Base-by-base conservation (phyloP, 2,113 vertebrate species). In the Redunca redunca region DNA sequence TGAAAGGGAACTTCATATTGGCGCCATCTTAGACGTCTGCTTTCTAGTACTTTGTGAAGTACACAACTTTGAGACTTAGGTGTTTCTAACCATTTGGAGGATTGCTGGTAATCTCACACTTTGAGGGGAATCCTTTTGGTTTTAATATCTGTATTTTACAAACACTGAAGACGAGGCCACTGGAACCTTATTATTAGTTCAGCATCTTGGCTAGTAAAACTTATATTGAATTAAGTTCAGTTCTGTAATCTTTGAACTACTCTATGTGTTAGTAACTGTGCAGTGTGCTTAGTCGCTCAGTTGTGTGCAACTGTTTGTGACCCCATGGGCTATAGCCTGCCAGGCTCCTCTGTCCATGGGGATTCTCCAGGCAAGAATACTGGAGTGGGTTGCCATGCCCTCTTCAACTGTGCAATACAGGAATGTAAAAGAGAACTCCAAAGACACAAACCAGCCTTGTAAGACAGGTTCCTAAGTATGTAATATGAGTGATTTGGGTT, bases 41-140 rank as follows among this genome's bases (percentile, higher is more conserved):
- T 92, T 92, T 88, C 78, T 78, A 82, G 58, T 88, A 83, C 88
- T 67, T 60, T 94, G 43, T 81, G 74, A 62, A 30, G 4, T 58
- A n/a, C 1, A 36, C 60, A 74, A 40, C 36, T 91, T 60, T 83
- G 58, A 87, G 58, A 74, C 71, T 78, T 83, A 30, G 52, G 60
- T 94, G 67, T 96, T 94, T 96, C 83, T 88, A 46, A 46, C 46
- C 74, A 55, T 91, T 88, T 82, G 36, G 30, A 83, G n/a, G 28
- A 83, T 53, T 60, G 58, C 60, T 94, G n/a, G n/a, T 92, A 62
- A 94, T 26, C 71, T 96, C 77, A 83, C 30, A 83, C 74, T 16
- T 83, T 88, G 9, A 53, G 58, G 83, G 46, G 13, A 96, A 55
- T 62, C 62, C 25, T 91, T 91, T 62, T 64, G 62, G n/a, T 77